phyloP scores from a whole-genome alignment of 2,888 invertebrate genomes.

The Camponotus fellah region DNA sequence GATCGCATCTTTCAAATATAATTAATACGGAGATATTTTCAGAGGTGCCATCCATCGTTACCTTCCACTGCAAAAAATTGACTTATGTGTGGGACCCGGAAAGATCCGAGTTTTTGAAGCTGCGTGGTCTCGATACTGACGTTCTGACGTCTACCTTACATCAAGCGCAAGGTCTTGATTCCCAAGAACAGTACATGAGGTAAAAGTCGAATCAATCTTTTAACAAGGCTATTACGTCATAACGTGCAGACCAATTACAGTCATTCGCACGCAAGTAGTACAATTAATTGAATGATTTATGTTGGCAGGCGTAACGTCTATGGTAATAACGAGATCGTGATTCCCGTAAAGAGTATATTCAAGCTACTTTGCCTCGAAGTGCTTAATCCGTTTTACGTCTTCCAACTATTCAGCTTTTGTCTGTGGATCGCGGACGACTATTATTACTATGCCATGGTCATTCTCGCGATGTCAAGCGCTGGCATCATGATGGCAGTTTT shows the following conservation, averaged over 20 bases:
- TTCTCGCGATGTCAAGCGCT: constrained; percentile 93
- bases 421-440: constrained; percentile 97
- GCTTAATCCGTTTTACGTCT: constrained; percentile 98
- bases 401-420: constrained; percentile 96
- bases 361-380: constrained; percentile 93
- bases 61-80: constrained; percentile 94
- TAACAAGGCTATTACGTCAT: background rate
- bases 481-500: constrained; percentile 94
- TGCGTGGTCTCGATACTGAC: constrained; percentile 92
- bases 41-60: constrained; percentile 86
- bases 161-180: constrained; percentile 88
- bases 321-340: constrained; percentile 94
- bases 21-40: constrained; percentile 17
- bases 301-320: constrained; percentile 91
- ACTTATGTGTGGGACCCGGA: constrained; percentile 93
- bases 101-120: constrained; percentile 89
- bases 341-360: constrained; percentile 91
- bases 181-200: constrained; percentile 90
- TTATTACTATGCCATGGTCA: constrained; percentile 95
- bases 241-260: background rate
- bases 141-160: constrained; percentile 90
- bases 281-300: constrained; percentile 28
- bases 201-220: constrained; percentile 78
- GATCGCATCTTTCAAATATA: background rate
- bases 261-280: background rate